A percentile compares a stretch with the other conserved stretches of the same genome.
Conservation (phyloP, 2,113 vertebrate genomes). For the Pseudorectes ferrugineus region DNA sequence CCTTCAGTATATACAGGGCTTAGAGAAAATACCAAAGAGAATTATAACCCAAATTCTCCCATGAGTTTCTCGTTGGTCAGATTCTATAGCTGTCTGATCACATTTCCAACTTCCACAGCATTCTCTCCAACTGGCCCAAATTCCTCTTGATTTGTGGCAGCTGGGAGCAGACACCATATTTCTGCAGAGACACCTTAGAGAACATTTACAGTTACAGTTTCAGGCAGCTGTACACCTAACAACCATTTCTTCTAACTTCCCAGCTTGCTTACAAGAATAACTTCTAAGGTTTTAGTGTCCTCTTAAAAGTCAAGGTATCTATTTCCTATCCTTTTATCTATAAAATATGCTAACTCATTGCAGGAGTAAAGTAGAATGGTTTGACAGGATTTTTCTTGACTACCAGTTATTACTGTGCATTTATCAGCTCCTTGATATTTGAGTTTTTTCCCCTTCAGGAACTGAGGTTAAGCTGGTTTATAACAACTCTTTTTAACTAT, state of each 20-base stretch:
- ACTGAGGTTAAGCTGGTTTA: background rate
- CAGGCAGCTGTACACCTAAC: background rate
- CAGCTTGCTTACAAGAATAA: background rate
- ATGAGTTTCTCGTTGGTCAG: background rate
- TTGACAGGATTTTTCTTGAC: background rate
- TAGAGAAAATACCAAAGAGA: background rate
- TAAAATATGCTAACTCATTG: background rate
- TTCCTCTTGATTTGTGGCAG: background rate
- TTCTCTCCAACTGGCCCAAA: background rate
- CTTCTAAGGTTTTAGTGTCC: background rate
- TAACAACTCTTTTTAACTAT: background rate
- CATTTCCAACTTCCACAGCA: background rate
- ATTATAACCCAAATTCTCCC: background rate
- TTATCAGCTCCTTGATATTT: background rate
- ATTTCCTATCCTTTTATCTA: background rate
- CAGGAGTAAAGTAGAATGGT: background rate
- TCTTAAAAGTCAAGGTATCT: background rate
- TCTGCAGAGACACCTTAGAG: background rate
- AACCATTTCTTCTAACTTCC: background rate
- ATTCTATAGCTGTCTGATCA: background rate
- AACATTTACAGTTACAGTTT: background rate
- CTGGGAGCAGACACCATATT: background rate
- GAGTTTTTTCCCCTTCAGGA: background rate
- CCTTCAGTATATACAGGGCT: too few species aligned
- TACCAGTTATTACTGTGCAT: background rate